phyloP scores from a whole-genome alignment of 2,113 vertebrate genomes.

The Eptesicus fuscus region DNA sequence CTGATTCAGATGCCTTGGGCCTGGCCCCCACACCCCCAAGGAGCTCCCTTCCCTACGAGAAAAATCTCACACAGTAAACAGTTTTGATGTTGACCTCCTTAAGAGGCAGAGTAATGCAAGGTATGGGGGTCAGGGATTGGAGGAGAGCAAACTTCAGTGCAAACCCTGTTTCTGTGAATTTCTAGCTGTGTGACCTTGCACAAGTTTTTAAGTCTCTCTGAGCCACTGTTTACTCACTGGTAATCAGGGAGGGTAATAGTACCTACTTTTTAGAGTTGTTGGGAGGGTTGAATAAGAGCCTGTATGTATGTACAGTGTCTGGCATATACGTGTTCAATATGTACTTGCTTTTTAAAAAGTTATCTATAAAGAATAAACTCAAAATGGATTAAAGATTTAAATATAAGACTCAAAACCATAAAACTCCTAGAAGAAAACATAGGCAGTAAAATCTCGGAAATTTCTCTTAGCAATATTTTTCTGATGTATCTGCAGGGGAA shows the following conservation, averaged over 20 bases:
- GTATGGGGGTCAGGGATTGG: not conserved
- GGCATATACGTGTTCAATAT: not conserved
- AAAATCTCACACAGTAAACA: not conserved
- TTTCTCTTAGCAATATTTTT: not conserved
- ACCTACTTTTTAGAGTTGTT: not conserved
- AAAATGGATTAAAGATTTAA: not conserved
- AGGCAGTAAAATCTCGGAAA: not conserved
- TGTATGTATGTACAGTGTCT: not conserved
- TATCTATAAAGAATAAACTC: not conserved
- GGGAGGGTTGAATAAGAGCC: not conserved
- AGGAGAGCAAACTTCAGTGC: not conserved
- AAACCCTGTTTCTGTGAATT: not conserved
- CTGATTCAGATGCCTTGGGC: not conserved
- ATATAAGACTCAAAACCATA: not conserved
- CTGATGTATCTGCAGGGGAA: not conserved
- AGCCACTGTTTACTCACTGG: not conserved
- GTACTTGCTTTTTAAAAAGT: slow-evolving; percentile 24
- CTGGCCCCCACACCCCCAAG: not conserved
- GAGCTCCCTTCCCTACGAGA: not conserved
- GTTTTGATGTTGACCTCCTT: not conserved
- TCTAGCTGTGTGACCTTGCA: not conserved
- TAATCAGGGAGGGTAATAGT: not conserved
- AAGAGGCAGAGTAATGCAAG: not conserved
- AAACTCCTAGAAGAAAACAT: not conserved
- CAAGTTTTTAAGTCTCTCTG: not conserved